These are phyloP conservation scores for Nephila pilipes DNA, from an alignment of 1,140 invertebrate genomes.

Conservation along the genomic window DNA sequence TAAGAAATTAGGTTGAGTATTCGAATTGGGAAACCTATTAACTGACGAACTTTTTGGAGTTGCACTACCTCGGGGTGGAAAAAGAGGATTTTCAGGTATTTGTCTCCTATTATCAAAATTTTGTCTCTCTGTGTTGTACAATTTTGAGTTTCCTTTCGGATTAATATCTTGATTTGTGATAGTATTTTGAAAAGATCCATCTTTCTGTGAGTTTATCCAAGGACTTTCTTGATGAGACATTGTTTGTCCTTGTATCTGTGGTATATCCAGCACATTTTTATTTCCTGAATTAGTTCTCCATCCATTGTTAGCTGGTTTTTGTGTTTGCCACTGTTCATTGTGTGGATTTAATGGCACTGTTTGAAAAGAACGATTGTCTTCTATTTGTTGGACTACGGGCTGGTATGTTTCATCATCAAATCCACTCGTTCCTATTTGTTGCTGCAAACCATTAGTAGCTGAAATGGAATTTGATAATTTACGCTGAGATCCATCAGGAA, in stretches of 20 bases:
- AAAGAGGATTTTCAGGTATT: constrained; percentile 55
- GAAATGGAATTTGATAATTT: neutral
- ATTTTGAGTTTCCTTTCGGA: constrained; percentile 4
- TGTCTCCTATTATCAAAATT: neutral
- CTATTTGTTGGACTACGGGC: neutral
- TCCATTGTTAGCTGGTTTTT: neutral
- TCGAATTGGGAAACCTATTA: neutral
- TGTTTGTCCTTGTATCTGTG: neutral
- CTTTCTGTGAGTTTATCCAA: constrained; percentile 10
- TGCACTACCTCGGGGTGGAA: constrained; percentile 15
- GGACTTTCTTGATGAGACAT: neutral
- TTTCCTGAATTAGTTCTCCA: neutral
- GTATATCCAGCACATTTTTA: neutral
- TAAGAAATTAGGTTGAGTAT: neutral
- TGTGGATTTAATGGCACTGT: neutral
- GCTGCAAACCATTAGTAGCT: neutral
- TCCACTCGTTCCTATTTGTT: neutral
- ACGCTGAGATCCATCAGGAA: neutral
- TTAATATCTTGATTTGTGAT: neutral
- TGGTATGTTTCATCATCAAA: neutral
- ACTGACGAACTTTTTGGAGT: neutral
- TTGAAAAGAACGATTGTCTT: neutral
- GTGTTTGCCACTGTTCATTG: constrained; percentile 3
- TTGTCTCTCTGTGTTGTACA: neutral
- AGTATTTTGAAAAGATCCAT: neutral